Conservation (phyloP, 2,797 vertebrate species). For the Gallirallus australis region DNA sequence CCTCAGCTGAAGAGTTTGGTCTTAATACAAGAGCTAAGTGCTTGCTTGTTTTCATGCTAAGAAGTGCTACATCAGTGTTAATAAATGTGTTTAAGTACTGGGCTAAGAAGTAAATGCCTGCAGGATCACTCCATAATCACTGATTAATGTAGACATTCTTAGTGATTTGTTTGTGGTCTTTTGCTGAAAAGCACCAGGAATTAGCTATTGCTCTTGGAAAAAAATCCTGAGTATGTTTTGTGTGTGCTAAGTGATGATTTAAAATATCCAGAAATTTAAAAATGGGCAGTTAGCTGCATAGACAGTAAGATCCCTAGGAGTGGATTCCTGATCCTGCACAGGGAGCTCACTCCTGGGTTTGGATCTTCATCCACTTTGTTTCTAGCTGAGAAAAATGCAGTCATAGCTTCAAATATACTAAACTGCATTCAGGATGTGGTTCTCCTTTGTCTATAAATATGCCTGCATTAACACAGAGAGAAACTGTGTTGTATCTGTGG, state of each 20-base stretch:
- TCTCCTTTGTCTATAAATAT: neutral
- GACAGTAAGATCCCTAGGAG: neutral
- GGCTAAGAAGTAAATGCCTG: neutral
- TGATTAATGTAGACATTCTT: neutral
- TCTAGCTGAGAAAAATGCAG: neutral
- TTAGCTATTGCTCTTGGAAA: neutral
- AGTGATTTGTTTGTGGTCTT: neutral
- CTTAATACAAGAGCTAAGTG: neutral
- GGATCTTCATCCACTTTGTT: neutral
- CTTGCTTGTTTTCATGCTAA: neutral
- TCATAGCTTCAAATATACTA: neutral
- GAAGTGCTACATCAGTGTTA: neutral
- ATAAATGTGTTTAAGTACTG: neutral
- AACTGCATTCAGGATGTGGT: neutral
- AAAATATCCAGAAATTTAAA: neutral
- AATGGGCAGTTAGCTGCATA: neutral
- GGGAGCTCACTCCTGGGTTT: accelerated
- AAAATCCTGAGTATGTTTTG: neutral
- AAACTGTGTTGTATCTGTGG: neutral
- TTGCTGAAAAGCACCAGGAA: neutral
- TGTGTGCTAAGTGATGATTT: neutral
- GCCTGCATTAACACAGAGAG: neutral
- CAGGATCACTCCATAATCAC: neutral
- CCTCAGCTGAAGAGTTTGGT: neutral
- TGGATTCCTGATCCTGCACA: neutral